Base-by-base conservation (phyloP, 2,113 vertebrate species). In the Casuarius casuarius region DNA sequence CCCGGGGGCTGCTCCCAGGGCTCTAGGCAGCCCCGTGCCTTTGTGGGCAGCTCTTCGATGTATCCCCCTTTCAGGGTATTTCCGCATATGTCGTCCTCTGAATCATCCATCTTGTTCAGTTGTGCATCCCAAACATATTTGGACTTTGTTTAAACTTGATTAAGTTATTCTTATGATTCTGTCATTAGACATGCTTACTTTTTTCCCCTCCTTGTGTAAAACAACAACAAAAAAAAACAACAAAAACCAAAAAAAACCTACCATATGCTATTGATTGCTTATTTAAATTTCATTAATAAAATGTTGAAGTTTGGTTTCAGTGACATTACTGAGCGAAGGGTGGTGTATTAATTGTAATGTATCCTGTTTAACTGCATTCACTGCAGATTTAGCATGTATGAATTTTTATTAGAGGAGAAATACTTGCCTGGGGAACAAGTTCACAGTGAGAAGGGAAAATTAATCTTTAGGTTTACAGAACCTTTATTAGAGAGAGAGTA, bases 331-430 rank as follows among this genome's bases (percentile, higher is more conserved):
- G 73, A 84, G 46, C 51, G 20, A 7, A 7, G 35, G 7, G 7
- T 18, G 46, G 42, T 52, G 21, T 26, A 31, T 70, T 77, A 79
- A 52, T 58, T 92, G 48, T 49, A 70, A 70, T 46, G 46, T 14
- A 56, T 61, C 31, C 52, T 48, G 46, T 79, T 63, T 66, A 56
- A 54, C 35, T 87, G 66, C 52, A 73, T 31, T 84, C 52, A 9
- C 25, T 85, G 71, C 62, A 93, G 44, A 77, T 73, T 70, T 66
- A 70, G 44, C 54, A 51, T 21, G 33, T 52, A 58, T 68, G 81
- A n/a, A 49, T 66, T 89, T 89, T 73, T 95, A 52, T 74, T 76
- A 73, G 28, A 90, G 54, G 44, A 90, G 40, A 66, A 92, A 90
- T 56, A 58, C 25, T 75, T 91, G 35, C 38, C 58, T 62, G 17